A percentile compares a stretch with the other conserved stretches of the same genome.
phyloP scores from a whole-genome alignment of 2,888 invertebrate species.

The Stenoptilia bipunctidactyla region DNA sequence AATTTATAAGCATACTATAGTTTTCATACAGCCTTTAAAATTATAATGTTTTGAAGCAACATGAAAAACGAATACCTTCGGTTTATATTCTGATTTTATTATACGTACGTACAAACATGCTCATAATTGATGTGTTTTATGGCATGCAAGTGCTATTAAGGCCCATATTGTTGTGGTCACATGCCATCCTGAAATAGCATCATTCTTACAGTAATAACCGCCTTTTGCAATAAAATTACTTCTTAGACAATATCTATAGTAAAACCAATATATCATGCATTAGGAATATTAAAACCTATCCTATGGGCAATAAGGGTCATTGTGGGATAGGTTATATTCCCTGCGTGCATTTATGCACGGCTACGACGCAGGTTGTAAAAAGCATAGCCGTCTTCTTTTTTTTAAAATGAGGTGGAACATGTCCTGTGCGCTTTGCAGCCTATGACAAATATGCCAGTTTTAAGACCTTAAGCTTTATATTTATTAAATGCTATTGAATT shows the following conservation, averaged over 20 bases:
- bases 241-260: conserved; percentile 22
- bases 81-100: too few relatives aligned
- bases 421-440: conserved; percentile 43
- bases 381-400: conserved; percentile 25
- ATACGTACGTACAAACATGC: too few relatives aligned
- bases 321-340: too few relatives aligned
- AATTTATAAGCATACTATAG: too few relatives aligned
- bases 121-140: conserved; percentile 5
- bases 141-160: conserved; percentile 20
- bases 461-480: too few relatives aligned
- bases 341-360: conserved; percentile 25
- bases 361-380: conserved; percentile 30
- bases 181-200: conserved; percentile 32
- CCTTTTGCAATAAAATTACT: conserved; percentile 46
- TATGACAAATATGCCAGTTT: too few relatives aligned
- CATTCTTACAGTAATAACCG: conserved; percentile 26
- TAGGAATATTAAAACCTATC: too few relatives aligned
- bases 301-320: too few relatives aligned
- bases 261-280: conserved; percentile 7
- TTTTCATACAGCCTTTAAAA: too few relatives aligned
- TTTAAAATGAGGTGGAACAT: conserved; percentile 38
- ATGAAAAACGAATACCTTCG: too few relatives aligned
- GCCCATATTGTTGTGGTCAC: conserved; percentile 33
- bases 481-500: too few relatives aligned
- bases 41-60: too few relatives aligned